Evolutionary conservation across 2,888 invertebrate species (phyloP), one percentile per base, ranked within the genome.

Genomic region (Drosophila putrida): DNA sequence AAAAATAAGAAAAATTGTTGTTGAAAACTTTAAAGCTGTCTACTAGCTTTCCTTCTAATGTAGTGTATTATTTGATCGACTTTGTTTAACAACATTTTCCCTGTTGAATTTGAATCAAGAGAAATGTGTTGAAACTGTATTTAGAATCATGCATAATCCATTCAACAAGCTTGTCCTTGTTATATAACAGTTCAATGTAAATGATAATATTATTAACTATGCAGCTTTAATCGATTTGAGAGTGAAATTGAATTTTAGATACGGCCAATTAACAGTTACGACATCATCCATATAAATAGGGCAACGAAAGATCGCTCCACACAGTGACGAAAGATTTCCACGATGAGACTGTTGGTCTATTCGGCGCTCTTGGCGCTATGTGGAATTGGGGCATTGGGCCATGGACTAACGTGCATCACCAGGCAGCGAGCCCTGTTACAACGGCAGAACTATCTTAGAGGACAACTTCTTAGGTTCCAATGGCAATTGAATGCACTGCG

Each of bases 301-400:
- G 3, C 6, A 46, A 27, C 10, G 4, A 2, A 0, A 0, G 6
- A 39, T 31, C 31, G 10, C 2, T 25, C 13, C 39, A 4, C 11
- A 54, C 20, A 64, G 58, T 51, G 36, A 28, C 10, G 10, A 33
- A 31, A 6, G 15, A n/a, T 15, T 15, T 10, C 33, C 35, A 15
- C 11, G 2, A 71, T 71, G 71, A 27, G 25, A 13, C 11, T 6
- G 15, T 33, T 38, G 2, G 13, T 59, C 27, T 10, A 4, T 6
- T 31, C 15, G 5, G 50, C 58, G 25, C 39, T 71, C n/a, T 41
- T 71, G 28, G 33, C 50, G 36, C 50, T 65, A n/a, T 38, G 36
- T 8, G 31, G 15, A n/a, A 25, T 41, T 3, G 41, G 31, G 4
- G 0, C 41, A 11, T 6, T 15, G 58, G 49, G 6, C 10, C 6